These are phyloP conservation scores for Minunthozetes semirufus DNA, from an alignment of 2,888 invertebrate genomes.

Conservation along the genomic window DNA sequence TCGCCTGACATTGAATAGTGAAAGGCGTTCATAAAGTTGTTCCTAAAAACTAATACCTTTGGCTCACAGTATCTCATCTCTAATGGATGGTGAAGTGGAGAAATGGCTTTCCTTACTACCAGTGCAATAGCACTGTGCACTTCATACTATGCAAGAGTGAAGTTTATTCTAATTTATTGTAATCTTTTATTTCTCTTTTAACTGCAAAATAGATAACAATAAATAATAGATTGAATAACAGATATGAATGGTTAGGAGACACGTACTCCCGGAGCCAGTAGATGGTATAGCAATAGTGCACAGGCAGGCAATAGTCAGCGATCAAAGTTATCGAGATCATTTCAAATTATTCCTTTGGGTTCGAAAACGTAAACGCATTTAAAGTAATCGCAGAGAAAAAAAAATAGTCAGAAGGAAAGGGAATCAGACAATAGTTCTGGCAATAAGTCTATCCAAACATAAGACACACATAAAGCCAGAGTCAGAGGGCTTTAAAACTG, in stretches of 20 bases:
- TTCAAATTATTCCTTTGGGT: constrained; percentile 22
- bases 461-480: not conserved
- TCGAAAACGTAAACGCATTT: constrained; percentile 23
- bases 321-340: constrained; percentile 8
- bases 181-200: constrained; percentile 18
- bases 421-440: not conserved
- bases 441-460: not conserved
- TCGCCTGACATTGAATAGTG: constrained; percentile 11
- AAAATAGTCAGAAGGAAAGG: not conserved
- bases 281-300: not conserved
- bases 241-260: constrained; percentile 14
- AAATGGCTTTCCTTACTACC: no score
- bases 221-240: constrained; percentile 9
- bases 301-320: not conserved
- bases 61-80: no score
- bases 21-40: not conserved
- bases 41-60: not conserved
- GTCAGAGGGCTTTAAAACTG: not conserved
- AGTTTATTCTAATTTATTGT: constrained; percentile 15
- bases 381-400: not conserved
- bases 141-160: not conserved
- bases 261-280: not conserved
- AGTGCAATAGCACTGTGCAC: not conserved
- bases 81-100: no score
- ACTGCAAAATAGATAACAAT: constrained; percentile 23